A percentile compares a stretch with the other conserved stretches of the same genome.
These are phyloP conservation scores for Sceloporus undulatus DNA, from an alignment of 2,113 vertebrate species.

Conservation along the genomic window DNA sequence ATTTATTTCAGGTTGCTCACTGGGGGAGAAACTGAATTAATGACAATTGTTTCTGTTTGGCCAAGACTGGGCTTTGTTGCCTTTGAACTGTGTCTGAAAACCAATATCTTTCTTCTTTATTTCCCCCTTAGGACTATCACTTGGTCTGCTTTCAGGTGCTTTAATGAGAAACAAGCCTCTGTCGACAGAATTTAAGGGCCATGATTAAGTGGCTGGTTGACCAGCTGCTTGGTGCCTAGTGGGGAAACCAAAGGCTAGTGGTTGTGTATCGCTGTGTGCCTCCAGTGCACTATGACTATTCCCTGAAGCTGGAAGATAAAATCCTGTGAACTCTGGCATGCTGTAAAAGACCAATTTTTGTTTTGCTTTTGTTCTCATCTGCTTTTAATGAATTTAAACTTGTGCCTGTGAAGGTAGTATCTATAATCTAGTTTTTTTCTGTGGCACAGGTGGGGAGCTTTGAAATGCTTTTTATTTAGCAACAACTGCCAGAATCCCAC, in stretches of 20 bases:
- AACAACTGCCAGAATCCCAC: neutral
- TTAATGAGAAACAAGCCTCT: conserved; percentile 78
- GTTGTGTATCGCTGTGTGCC: neutral
- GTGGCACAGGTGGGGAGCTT: neutral
- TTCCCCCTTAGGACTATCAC: conserved; percentile 71
- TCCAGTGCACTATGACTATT: conserved; percentile 24
- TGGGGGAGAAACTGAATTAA: conserved; percentile 44
- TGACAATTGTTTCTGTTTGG: conserved; percentile 70
- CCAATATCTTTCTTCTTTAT: conserved; percentile 74
- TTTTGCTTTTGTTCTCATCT: neutral
- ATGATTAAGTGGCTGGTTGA: conserved; percentile 63
- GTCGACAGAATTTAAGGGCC: conserved; percentile 62
- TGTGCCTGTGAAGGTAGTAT: neutral
- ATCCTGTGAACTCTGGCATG: conserved; percentile 13
- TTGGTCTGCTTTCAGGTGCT: conserved; percentile 70
- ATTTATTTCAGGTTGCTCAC: conserved; percentile 67
- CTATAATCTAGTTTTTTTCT: neutral
- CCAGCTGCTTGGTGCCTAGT: conserved; percentile 45
- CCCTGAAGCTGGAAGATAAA: conserved; percentile 17
- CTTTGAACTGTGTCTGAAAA: conserved; percentile 76
- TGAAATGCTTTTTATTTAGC: neutral
- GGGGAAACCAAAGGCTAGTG: conserved; percentile 20
- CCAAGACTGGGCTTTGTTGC: conserved; percentile 58
- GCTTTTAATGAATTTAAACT: conserved; percentile 11
- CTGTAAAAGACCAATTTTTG: conserved; percentile 37